These are phyloP conservation scores for Vanessa atalanta DNA, from an alignment of 1,140 invertebrate genomes.

Conservation along the genomic window DNA sequence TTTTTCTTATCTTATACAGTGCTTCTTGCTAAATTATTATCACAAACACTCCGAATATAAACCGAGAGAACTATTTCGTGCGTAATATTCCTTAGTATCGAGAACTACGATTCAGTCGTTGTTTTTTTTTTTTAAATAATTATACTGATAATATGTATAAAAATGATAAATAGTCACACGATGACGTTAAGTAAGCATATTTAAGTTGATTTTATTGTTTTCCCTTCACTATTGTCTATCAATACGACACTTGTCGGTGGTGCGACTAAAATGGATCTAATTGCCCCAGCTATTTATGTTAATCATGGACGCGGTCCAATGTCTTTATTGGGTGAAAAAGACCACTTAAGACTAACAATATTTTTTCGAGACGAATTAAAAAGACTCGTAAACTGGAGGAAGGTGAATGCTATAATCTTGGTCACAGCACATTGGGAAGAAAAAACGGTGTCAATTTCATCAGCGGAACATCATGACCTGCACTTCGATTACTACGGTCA, in stretches of 20 bases:
- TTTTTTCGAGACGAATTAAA: slow-evolving; percentile 67
- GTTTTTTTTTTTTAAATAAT: too few relatives aligned
- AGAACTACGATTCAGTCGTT: too few relatives aligned
- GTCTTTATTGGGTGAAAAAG: slow-evolving; percentile 67
- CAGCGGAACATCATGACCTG: slow-evolving; percentile 63
- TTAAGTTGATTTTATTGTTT: slow-evolving; percentile 68
- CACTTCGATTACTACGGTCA: slow-evolving; percentile 76
- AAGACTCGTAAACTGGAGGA: slow-evolving; percentile 64
- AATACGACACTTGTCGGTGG: slow-evolving; percentile 64
- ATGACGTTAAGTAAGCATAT: slow-evolving; percentile 34
- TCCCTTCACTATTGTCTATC: slow-evolving; percentile 71
- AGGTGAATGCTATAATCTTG: slow-evolving; percentile 67
- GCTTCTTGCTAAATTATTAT: too few relatives aligned
- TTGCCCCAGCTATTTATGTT: slow-evolving; percentile 74
- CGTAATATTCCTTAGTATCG: too few relatives aligned
- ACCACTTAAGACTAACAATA: slow-evolving; percentile 58
- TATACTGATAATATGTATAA: too few relatives aligned
- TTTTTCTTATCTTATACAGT: too few relatives aligned
- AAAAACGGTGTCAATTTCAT: slow-evolving; percentile 65
- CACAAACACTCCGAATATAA: too few relatives aligned
- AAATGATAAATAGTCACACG: too few relatives aligned
- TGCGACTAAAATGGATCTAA: slow-evolving; percentile 55
- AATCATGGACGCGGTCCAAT: slow-evolving; percentile 74
- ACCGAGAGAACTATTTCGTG: too few relatives aligned
- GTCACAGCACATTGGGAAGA: slow-evolving; percentile 76